Percentiles rank a stretch among this genome's conserved stretches.
phyloP scores from a whole-genome alignment of 2,888 invertebrate genomes.

The Epistrophella euchroma region DNA sequence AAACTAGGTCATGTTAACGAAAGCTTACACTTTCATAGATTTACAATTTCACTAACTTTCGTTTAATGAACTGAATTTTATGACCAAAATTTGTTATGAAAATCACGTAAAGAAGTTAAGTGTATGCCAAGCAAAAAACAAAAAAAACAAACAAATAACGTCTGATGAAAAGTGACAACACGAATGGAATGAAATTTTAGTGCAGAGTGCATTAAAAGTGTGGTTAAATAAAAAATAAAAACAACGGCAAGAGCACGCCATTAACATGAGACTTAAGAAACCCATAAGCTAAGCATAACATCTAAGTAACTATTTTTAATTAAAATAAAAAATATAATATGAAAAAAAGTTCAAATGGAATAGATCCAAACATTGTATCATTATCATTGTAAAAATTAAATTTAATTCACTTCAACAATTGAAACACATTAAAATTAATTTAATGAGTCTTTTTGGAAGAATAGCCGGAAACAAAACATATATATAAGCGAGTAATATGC shows the following conservation, averaged over 20 bases:
- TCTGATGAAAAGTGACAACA: slow-evolving; percentile 17
- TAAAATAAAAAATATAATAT: not conserved
- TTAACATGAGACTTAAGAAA: not conserved
- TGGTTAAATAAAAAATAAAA: not conserved
- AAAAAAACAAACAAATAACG: slow-evolving; percentile 13
- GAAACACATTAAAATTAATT: slow-evolving; percentile 22
- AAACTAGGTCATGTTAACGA: slow-evolving; percentile 45
- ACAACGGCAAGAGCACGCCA: not conserved
- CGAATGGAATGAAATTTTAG: slow-evolving; percentile 3
- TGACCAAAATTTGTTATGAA: slow-evolving; percentile 34
- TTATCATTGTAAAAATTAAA: not conserved
- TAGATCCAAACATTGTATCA: not conserved
- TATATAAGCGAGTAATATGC: not conserved
- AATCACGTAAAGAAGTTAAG: slow-evolving; percentile 46
- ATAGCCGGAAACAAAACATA: slow-evolving; percentile 14
- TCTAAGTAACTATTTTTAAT: not conserved
- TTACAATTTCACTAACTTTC: slow-evolving; percentile 49
- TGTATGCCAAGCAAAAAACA: slow-evolving; percentile 39
- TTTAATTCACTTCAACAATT: not conserved
- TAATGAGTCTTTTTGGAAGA: slow-evolving; percentile 4
- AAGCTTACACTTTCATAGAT: slow-evolving; percentile 57
- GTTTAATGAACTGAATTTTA: slow-evolving; percentile 44
- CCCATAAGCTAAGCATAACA: too few relatives aligned
- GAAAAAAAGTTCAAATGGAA: not conserved
- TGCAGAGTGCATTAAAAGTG: slow-evolving; percentile 33